Base-by-base conservation (phyloP, 92 coral and sea anemone species). In the Chrysogorgia sp. region DNA sequence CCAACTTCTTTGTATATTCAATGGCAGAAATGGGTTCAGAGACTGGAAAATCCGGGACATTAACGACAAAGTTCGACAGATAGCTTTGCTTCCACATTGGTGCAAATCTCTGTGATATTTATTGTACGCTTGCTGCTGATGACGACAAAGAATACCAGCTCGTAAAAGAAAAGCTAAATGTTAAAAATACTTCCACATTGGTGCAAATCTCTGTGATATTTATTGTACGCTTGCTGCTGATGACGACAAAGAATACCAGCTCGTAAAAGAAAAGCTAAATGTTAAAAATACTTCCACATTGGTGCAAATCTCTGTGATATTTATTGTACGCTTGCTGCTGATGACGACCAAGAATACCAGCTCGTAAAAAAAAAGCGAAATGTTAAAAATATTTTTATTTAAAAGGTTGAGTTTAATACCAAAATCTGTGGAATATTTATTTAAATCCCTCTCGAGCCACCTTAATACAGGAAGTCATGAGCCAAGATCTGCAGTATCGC, bases 51-150 rank as follows among this genome's bases (percentile, higher is more conserved):
- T n/a, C n/a, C n/a, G n/a, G n/a, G n/a, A n/a, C n/a, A n/a, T n/a
- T n/a, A n/a, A n/a, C n/a, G 74, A 63, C 30, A 77, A 77, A 20
- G 71, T 23, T 40, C 82, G 82, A 77, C 82, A 77, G 43, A 77
- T 40, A 33, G 82, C 82, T 43, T 62, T 77, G 22, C 82, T 62
- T 12, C 61, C 63, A 32, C 74, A 77, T 33, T 60, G 82, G 82
- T 25, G 58, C 74, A 7, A 61, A 77, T 7, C 30, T 77, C 17
- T 26, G 43, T 2, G 74, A 77, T 77, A 77, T 77, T 48, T 77
- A 77, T 33, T 49, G 47, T 48, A 77, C 62, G 7, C 74, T 77
- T 7, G 82, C 71, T 52, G 34, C 74, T 0, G 82, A 77, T 33
- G 74, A 61, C 17, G 71, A 64, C 28, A 33, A 34, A 64, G 71